phyloP scores from a whole-genome alignment of 2,797 vertebrate genomes.

The Esox masquinongy region DNA sequence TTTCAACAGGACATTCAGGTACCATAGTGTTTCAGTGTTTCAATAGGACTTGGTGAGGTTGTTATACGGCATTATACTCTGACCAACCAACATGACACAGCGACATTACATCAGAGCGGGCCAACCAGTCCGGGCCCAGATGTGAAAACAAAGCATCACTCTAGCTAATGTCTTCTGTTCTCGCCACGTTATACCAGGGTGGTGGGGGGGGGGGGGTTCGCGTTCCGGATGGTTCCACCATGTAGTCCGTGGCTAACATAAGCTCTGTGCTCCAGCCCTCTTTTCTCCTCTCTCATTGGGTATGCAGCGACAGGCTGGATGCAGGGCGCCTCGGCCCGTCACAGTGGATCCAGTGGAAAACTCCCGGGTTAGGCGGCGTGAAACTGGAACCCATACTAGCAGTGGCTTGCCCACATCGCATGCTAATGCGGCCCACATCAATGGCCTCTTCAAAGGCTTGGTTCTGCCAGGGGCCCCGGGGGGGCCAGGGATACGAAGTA shows the following conservation, averaged over 20 bases:
- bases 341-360: slow-evolving; percentile 69
- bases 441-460: slow-evolving; percentile 73
- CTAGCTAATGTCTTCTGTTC: not conserved
- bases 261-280: slow-evolving; percentile 47
- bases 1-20: no score
- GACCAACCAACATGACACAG: no score
- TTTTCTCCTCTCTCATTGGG: slow-evolving; percentile 69
- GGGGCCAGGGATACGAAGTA: slow-evolving; percentile 48
- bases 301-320: slow-evolving; percentile 64
- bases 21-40: slow-evolving; percentile 53
- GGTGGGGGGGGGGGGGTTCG: not conserved
- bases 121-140: slow-evolving; percentile 37
- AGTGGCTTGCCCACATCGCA: slow-evolving; percentile 67
- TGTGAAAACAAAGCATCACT: slow-evolving; percentile 33
- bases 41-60: slow-evolving; percentile 45
- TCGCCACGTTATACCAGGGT: not conserved
- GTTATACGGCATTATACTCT: slow-evolving; percentile 32
- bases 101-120: slow-evolving; percentile 54
- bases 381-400: slow-evolving; percentile 78
- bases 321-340: slow-evolving; percentile 57
- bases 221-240: slow-evolving; percentile 30
- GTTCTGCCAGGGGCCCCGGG: slow-evolving; percentile 44
- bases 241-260: slow-evolving; percentile 32
- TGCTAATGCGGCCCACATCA: slow-evolving; percentile 81
- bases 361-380: slow-evolving; percentile 50